Evolutionary conservation across 2,113 vertebrate species (phyloP), one percentile per base, ranked within the genome.

Genomic region (Anarhynchus alexandrinus): DNA sequence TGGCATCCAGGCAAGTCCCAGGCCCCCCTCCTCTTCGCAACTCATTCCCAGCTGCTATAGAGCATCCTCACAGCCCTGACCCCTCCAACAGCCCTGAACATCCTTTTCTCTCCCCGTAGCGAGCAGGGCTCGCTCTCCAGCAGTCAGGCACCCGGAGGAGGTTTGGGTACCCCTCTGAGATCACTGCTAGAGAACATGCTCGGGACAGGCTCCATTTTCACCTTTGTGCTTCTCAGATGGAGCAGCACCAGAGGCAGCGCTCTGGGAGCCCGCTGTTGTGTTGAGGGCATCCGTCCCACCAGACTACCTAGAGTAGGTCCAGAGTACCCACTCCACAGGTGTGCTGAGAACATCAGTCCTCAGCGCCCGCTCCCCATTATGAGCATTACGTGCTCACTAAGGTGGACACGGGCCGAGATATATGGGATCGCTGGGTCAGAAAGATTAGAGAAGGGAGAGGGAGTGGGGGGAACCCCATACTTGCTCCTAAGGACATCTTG

Each of bases 261-360:
- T 38, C 45, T 9, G 6, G 21, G 58, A 9, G 5, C n/a, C 29
- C 4, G 2, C 47, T 26, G 27, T 38, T 7, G 0, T 6, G 10
- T 10, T 4, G 58, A 12, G 36, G n/a, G 15, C 6, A 8, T 34
- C 40, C 47, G 40, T 29, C 61, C 61, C 30, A 22, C 18, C 3
- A 1, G 45, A 18, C 34, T 23, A 11, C 34, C 74, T 18, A 5
- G 21, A 34, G 36, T 3, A 5, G 59, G 30, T 43, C 49, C 15
- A 6, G 29, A 25, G 21, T 32, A 40, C 21, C 30, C 26, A 29
- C 47, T 15, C 22, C 21, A 29, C 59, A 42, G 36, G 13, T n/a
- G 29, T 42, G 34, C 61, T 3, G 61, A 52, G 47, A 65, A 16
- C 49, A 42, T 16, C 76, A 21, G 76, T 52, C 19, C 61, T 65